phyloP scores from a whole-genome alignment of 2,113 vertebrate species.

The Oceanites oceanicus region DNA sequence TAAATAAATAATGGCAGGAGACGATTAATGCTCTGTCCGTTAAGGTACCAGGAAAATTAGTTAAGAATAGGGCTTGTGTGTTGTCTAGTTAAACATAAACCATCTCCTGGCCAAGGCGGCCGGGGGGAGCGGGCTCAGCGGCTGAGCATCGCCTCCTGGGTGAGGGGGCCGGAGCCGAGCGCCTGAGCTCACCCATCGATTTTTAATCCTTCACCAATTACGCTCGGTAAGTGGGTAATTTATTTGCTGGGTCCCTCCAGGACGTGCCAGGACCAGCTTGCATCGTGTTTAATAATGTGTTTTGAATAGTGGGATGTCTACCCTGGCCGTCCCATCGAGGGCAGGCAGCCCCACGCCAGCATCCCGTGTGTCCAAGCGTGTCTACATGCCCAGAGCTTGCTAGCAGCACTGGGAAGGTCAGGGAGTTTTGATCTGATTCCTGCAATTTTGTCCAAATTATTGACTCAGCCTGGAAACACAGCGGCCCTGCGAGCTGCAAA shows the following conservation, averaged over 20 bases:
- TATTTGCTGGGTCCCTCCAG: neutral
- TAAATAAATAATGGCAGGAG: slow-evolving; percentile 57
- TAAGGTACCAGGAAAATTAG: slow-evolving; percentile 30
- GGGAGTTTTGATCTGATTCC: neutral
- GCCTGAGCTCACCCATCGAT: neutral
- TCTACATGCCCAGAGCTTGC: accelerated
- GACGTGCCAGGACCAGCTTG: neutral
- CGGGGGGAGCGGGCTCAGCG: neutral
- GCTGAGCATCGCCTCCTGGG: neutral
- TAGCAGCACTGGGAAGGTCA: accelerated
- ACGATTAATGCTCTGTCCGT: neutral
- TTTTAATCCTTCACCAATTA: slow-evolving; percentile 59
- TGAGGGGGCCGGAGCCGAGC: accelerated
- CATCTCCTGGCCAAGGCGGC: neutral
- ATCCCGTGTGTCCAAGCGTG: accelerated
- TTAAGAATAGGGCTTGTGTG: neutral
- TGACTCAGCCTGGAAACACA: neutral
- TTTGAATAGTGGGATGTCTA: neutral
- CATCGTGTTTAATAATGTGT: neutral
- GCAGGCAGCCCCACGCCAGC: accelerated
- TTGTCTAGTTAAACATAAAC: slow-evolving; percentile 44
- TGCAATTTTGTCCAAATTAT: neutral
- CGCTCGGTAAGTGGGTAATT: neutral
- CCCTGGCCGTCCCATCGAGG: neutral
- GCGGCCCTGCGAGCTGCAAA: neutral